phyloP scores from a whole-genome alignment of 2,888 invertebrate species.

The Hololepta plana region DNA sequence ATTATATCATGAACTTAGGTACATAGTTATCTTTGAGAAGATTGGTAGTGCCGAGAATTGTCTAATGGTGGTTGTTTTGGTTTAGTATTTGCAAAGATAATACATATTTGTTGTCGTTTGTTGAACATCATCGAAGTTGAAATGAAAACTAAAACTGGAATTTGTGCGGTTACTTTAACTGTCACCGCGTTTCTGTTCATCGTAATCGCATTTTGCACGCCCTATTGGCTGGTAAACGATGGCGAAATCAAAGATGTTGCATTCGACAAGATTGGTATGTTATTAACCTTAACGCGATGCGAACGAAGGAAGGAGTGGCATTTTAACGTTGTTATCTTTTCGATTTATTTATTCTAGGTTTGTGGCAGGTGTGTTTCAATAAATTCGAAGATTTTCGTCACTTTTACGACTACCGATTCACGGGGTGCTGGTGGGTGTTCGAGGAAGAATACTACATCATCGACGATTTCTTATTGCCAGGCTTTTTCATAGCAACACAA shows the following conservation, averaged over 20 bases:
- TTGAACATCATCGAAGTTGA: too few species aligned
- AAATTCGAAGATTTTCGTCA: constrained; percentile 74
- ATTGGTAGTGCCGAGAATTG: neutral
- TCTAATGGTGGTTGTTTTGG: constrained; percentile 1
- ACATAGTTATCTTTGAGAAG: constrained; percentile 1
- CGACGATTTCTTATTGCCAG: constrained; percentile 71
- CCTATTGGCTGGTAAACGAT: constrained; percentile 76
- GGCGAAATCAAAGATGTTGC: constrained; percentile 58
- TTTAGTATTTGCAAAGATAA: constrained; percentile 3
- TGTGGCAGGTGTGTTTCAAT: constrained; percentile 91
- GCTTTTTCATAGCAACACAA: constrained; percentile 86
- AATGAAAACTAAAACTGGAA: constrained; percentile 46
- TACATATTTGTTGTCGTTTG: too few species aligned
- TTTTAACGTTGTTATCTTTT: constrained; percentile 3
- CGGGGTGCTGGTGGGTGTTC: constrained; percentile 93
- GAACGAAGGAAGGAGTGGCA: constrained; percentile 16
- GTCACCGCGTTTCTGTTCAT: constrained; percentile 49
- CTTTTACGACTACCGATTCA: constrained; percentile 66
- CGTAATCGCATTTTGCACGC: constrained; percentile 67
- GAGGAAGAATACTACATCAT: constrained; percentile 94
- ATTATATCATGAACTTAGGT: too few species aligned
- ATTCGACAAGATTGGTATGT: constrained; percentile 62
- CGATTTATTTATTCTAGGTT: constrained; percentile 34
- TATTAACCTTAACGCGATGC: constrained; percentile 4
- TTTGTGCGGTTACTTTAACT: constrained; percentile 46